Percentiles rank a stretch among this genome's conserved stretches.
phyloP scores from a whole-genome alignment of 1,140 invertebrate genomes.

The Drosophila fuyamai region DNA sequence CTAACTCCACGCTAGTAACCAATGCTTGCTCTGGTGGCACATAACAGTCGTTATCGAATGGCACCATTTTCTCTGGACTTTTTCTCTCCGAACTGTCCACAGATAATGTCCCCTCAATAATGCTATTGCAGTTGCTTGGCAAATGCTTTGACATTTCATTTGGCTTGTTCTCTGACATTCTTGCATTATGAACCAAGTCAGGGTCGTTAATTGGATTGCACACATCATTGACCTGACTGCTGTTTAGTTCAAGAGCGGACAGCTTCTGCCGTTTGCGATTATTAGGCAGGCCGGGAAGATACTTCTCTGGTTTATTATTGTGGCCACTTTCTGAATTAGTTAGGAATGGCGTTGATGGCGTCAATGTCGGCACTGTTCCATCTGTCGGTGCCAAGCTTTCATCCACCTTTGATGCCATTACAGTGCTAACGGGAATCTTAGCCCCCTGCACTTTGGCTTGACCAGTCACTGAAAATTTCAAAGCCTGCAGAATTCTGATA shows the following conservation, averaged over 20 bases:
- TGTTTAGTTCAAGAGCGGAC: constrained; percentile 11
- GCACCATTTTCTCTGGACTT: constrained; percentile 8
- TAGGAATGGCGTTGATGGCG: constrained; percentile 15
- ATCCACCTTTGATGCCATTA: constrained; percentile 58
- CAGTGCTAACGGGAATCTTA: constrained; percentile 3
- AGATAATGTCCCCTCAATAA: not conserved
- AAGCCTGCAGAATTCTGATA: not conserved
- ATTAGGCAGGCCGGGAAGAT: not conserved
- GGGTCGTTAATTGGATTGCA: not conserved
- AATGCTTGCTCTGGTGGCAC: constrained; percentile 68
- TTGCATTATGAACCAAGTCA: not conserved
- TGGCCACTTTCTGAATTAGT: constrained; percentile 1
- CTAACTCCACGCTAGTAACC: constrained; percentile 68
- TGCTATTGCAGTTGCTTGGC: not conserved
- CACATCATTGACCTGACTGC: not conserved
- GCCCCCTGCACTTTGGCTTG: not conserved
- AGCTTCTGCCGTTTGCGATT: constrained; percentile 43
- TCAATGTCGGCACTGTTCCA: constrained; percentile 11
- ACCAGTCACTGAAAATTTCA: constrained; percentile 7
- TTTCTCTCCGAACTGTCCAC: constrained; percentile 2
- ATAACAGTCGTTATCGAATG: constrained; percentile 34
- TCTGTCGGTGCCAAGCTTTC: constrained; percentile 16
- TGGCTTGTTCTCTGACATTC: constrained; percentile 8
- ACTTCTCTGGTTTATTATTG: not conserved
- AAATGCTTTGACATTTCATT: constrained; percentile 8